Evolutionary conservation across 2,113 vertebrate genomes (phyloP).

Genomic region (Passer domesticus): DNA sequence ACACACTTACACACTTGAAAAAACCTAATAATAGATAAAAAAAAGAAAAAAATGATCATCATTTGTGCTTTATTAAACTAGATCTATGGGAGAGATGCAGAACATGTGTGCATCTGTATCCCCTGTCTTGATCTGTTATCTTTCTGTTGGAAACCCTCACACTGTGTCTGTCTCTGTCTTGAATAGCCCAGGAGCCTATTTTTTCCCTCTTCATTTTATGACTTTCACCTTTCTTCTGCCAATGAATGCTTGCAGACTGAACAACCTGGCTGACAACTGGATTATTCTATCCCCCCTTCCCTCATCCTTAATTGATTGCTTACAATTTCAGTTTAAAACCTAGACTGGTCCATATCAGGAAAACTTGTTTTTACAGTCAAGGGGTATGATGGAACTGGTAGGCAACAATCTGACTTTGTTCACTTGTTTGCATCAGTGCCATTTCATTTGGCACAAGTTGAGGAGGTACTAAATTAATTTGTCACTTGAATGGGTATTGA

Average conservation of each 20-base stretch:
- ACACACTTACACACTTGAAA: constrained; percentile 58
- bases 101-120: constrained; percentile 39
- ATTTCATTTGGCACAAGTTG: not conserved
- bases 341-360: not conserved
- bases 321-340: not conserved
- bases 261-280: not conserved
- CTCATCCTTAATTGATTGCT: not conserved
- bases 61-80: constrained; percentile 63
- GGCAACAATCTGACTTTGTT: not conserved
- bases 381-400: not conserved
- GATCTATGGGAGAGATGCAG: constrained; percentile 43
- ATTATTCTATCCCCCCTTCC: not conserved
- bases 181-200: not conserved
- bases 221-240: constrained; percentile 6
- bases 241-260: not conserved
- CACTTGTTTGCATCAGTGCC: not conserved
- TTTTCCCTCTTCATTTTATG: not conserved
- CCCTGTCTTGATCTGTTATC: constrained; percentile 40
- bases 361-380: not conserved
- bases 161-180: not conserved
- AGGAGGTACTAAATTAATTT: not conserved
- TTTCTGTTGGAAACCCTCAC: constrained; percentile 42
- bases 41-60: constrained; percentile 18
- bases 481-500: not conserved
- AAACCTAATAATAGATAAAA: constrained; percentile 67